Conservation (phyloP, 2,113 vertebrate genomes). For the Aspidoscelis tigris region DNA sequence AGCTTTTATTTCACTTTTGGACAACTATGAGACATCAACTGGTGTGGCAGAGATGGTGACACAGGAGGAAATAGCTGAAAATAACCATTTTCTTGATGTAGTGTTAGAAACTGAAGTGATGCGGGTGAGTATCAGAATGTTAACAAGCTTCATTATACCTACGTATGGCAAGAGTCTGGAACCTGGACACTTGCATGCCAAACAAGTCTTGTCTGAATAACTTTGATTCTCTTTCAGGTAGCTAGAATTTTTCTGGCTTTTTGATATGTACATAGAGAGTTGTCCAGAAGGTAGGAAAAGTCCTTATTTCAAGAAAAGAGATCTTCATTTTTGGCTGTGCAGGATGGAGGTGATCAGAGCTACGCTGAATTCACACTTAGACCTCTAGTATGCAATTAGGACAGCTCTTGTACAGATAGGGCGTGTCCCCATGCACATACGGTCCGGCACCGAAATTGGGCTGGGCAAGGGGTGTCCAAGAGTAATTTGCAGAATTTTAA, state of each 20-base stretch:
- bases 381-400: too few species aligned
- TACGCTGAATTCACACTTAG: too few species aligned
- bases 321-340: too few species aligned
- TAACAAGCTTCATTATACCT: background rate
- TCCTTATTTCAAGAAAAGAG: too few species aligned
- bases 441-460: too few species aligned
- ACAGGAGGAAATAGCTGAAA: slow-evolving; percentile 78
- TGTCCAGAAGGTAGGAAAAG: too few species aligned
- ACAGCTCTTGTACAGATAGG: too few species aligned
- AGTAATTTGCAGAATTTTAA: too few species aligned
- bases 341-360: too few species aligned
- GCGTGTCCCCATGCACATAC: too few species aligned
- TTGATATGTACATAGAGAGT: background rate
- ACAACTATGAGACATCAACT: slow-evolving; percentile 83
- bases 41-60: slow-evolving; percentile 80
- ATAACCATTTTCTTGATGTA: slow-evolving; percentile 78
- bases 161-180: background rate
- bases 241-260: background rate
- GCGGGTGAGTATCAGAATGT: slow-evolving; percentile 73
- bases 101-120: slow-evolving; percentile 83
- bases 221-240: background rate
- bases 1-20: slow-evolving; percentile 84
- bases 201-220: background rate
- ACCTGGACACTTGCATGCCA: accelerated
- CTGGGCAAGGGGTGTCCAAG: too few species aligned